Evolutionary conservation across 2,113 vertebrate species (phyloP), one percentile per base, ranked within the genome.

Genomic region (Genyomyrus donnyi): DNA sequence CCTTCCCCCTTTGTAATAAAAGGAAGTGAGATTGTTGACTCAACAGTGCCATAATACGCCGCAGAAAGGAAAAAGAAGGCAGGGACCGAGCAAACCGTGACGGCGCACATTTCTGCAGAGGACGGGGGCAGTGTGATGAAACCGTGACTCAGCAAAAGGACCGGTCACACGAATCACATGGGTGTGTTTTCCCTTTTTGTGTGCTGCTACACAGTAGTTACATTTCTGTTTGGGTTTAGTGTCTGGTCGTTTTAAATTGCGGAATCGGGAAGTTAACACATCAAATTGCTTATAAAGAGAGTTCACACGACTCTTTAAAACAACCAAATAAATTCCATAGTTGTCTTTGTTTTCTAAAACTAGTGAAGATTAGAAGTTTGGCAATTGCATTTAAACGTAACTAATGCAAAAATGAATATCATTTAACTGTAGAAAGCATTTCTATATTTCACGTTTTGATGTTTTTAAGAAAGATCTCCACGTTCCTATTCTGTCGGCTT

Each of bases 21-120:
- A 91, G 93, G 94, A 95, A 89, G 66, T 17, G 15, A 42, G 27
- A 53, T 3, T 88, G 66, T 52, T 86, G 90, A 94, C 90, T 88
- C 88, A 3, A 84, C 42, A 80, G 89, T 85, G 87, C 42, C 42
- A 13, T 52, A 35, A 66, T 58, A 80, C 39, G 48, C 19, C 88
- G 17, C 58, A 89, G 88, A 24, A 0, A 84, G 5, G 86, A 87
- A 39, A 85, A 62, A 46, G 74, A 89, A 7, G 83, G 42, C 35
- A 56, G 31, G 9, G n/a, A 19, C 5, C 39, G 10, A 15, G 7
- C 49, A 74, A 74, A 88, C 62, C 66, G 77, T 88, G 91, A 90
- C 52, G 27, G 74, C 87, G 93, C 91, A 90, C 49, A 58, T 90
- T 91, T 19, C 62, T 31, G 24, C 48, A 13, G 27, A 49, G 35